Base-by-base conservation (phyloP, 2,797 vertebrate genomes). In the Silurus aristotelis region DNA sequence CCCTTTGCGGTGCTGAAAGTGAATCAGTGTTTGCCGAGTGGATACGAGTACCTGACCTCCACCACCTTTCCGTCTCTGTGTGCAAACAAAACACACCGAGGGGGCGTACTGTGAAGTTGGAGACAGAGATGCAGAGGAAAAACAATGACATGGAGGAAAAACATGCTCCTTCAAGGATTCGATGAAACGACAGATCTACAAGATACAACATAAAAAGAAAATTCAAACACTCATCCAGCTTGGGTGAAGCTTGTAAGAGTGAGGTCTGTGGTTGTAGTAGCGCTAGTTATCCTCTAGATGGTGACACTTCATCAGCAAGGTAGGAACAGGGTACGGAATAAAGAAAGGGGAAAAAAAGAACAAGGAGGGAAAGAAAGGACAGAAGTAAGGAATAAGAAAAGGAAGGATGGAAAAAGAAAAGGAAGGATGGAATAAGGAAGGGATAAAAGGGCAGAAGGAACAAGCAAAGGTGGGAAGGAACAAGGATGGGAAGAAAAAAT, bases 241-340 rank as follows among this genome's bases (percentile, higher is more conserved):
- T 13, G 14, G 31, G 31, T 80, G 20, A 48, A 25, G 38, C 22
- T 48, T 10, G 5, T 1, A 10, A 25, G 46, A 31, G 10, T 55
- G 20, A 46, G 56, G 76, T 76, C 78, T 76, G 70, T 43, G 68
- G 17, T 13, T 93, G 93, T 91, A 94, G 91, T 94, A 86, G 86
- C 84, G 85, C 64, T n/a, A 27, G 80, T 90, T 87, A n/a, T 84
- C 94, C 95, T 94, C 92, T 90, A 95, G 94, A 93, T 92, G 94
- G 94, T 91, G 92, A 94, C 93, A 86, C 89, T 89, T 93, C 93
- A 93, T 93, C 94, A 92, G 93, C 91, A 10, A 52, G 9, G 48
- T 7, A 52, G 48, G 48, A 52, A 10, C 48, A 52, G 9, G 48
- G 48, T 6, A 7, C 6, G 48, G 48, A 52, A 7, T 6, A 52